A percentile compares a stretch with the other conserved stretches of the same genome.
These are phyloP conservation scores for Choristoneura fumiferana DNA, from an alignment of 1,140 invertebrate species.

Conservation along the genomic window DNA sequence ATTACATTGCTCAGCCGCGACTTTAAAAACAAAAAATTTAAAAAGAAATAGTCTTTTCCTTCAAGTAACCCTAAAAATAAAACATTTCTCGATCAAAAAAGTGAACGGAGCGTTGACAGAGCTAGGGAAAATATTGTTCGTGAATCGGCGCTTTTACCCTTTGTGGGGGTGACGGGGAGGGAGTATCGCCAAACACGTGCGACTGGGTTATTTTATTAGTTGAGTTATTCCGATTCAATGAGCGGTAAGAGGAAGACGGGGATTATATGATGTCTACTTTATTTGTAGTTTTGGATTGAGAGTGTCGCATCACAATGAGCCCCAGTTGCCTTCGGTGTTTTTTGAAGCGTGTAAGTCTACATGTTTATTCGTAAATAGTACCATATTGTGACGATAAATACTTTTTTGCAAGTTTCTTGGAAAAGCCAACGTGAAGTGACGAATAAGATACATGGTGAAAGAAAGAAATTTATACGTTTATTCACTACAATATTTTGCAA, in stretches of 20 bases:
- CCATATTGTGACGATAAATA: too few relatives aligned
- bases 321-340: too few relatives aligned
- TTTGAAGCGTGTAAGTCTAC: too few relatives aligned
- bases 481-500: too few relatives aligned
- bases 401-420: too few relatives aligned
- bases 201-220: slow-evolving; percentile 17
- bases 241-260: not conserved
- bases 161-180: not conserved
- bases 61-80: slow-evolving; percentile 5
- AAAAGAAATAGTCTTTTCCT: too few relatives aligned
- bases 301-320: not conserved
- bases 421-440: too few relatives aligned
- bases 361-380: too few relatives aligned
- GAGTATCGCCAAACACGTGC: slow-evolving; percentile 16
- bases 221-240: slow-evolving; percentile 18
- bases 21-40: too few relatives aligned
- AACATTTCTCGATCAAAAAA: slow-evolving; percentile 19
- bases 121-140: slow-evolving; percentile 16
- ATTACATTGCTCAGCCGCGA: too few relatives aligned
- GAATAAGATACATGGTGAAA: too few relatives aligned
- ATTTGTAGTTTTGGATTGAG: not conserved
- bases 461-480: too few relatives aligned
- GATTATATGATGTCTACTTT: slow-evolving; percentile 11
- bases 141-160: slow-evolving; percentile 17
- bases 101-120: slow-evolving; percentile 17